Evolutionary conservation across 2,797 vertebrate species (phyloP), one percentile per base, ranked within the genome.

Genomic region (Acrossocheilus wenchowensis): DNA sequence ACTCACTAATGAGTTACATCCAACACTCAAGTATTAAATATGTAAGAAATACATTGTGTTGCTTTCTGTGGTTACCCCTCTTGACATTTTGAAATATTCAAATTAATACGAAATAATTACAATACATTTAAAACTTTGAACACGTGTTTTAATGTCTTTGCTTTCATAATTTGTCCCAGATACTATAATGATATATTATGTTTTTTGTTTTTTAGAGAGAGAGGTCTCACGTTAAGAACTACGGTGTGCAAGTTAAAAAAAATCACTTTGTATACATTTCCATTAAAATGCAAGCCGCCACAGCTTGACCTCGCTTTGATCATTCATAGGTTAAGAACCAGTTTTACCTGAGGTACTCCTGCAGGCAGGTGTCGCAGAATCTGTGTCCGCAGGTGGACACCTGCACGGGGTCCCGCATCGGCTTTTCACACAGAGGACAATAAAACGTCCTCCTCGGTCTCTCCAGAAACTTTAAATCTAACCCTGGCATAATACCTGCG

Each of bases 351-450:
- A 99, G 96, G 86, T 98, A 99, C 94, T 99, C 98, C 93, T 99
- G 98, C 90, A 99, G 95, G 94, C 98, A 99, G 95, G 98, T 99
- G 95, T 99, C 98, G 95, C 98, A 99, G 94, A 98, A 99, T 62
- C 98, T 96, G 93, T 99, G 98, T 75, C 98, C 98, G 94, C 98
- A 99, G 94, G 98, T 99, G 78, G 98, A 99, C 90, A 99, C 97
- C 91, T 98, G 98, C 88, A 99, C 98, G 0, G 98, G 97, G 86
- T 99, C 98, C 81, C 97, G 95, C 98, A 99, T 98, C 90, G 98
- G 97, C 88, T 99, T 98, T 92, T 95, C 97, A 94, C 98, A 99
- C 82, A 99, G 95, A 75, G 98, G 97, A 94, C 98, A 99, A 92
- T 97, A 95, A 91, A 98, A 96, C 72, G 97, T 96, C 90, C 97